Base-by-base conservation (phyloP, 2,797 vertebrate genomes). In the Hypotaenidia philippensis region DNA sequence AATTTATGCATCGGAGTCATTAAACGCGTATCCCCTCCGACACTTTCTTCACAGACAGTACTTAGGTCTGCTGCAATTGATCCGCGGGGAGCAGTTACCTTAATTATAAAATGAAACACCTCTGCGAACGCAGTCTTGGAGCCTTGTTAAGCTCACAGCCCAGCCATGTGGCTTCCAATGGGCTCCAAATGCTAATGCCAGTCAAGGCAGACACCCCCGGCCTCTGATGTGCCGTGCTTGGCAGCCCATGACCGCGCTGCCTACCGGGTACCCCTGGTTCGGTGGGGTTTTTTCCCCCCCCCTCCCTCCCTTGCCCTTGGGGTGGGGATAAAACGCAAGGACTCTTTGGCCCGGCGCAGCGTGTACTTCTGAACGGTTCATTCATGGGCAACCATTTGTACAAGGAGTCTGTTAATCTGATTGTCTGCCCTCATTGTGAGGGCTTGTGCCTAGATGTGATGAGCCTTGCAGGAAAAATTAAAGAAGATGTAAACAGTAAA, bases 401-500 rank as follows among this genome's bases (percentile, higher is more conserved):
- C 44, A 31, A 92, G 83, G 74, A 94, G 79, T 14, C 83, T 95
- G 97, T 96, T 97, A 87, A 95, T 96, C 95, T 90, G 96, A 93
- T 97, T 92, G 93, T 97, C 96, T 96, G 95, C 89, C 87, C 95
- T 97, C 87, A 44, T 96, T 68, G 74, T 95, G 96, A 94, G 90
- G 95, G 83, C 93, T 93, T 86, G 65, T 85, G 89, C 95, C 96
- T 82, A 72, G 82, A 97, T 94, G 90, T 95, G 96, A 98, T 97
- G 97, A 98, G 97, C 97, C 98, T 98, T 98, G 96, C 92, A 98
- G 98, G 98, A 98, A 97, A 98, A 98, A 98, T 98, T 98, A 97
- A 98, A 97, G 97, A 97, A 98, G 97, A 98, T 97, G 98, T 98
- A 98, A 98, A 98, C 97, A 98, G 97, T 98, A 98, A 98, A 98